Percentiles rank a stretch among this genome's conserved stretches.
Conservation (phyloP, 2,113 vertebrate genomes). For the Xyrauchen texanus region DNA sequence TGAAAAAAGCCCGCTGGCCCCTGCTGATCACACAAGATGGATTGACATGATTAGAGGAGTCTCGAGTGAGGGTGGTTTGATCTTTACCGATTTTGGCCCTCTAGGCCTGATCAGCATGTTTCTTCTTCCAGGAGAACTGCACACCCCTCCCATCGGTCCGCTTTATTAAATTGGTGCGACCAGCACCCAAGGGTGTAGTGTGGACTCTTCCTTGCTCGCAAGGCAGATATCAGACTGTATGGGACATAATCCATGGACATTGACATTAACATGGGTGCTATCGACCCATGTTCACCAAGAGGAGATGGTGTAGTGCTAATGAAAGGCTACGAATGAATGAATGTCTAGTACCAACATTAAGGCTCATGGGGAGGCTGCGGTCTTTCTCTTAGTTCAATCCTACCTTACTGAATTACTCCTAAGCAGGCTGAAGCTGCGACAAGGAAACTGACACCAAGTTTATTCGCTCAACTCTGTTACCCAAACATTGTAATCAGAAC, state of each 20-base stretch:
- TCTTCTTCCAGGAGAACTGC: conserved; percentile 61
- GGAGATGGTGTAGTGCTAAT: conserved; percentile 53
- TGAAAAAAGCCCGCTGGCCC: conserved; percentile 55
- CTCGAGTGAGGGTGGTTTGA: conserved; percentile 47
- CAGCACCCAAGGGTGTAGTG: conserved; percentile 56
- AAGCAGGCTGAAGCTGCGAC: background rate
- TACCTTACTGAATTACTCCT: conserved; percentile 45
- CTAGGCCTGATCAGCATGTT: conserved; percentile 57
- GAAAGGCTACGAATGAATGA: conserved; percentile 54
- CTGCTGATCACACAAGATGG: conserved; percentile 53
- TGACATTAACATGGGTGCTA: conserved; percentile 51
- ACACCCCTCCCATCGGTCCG: conserved; percentile 58
- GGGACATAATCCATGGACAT: conserved; percentile 60
- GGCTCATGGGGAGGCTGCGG: conserved; percentile 45
- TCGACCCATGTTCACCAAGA: conserved; percentile 30
- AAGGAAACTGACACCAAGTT: background rate
- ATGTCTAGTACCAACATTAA: conserved; percentile 51
- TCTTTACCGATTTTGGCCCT: conserved; percentile 56
- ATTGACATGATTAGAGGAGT: conserved; percentile 56
- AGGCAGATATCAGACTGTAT: conserved; percentile 56
- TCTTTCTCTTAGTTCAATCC: no score
- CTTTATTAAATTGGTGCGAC: conserved; percentile 53
- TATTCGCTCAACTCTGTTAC: background rate
- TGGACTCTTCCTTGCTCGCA: conserved; percentile 53
- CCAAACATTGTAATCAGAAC: background rate